Evolutionary conservation across 2,113 vertebrate species (phyloP).

Genomic region (Nyctereutes procyonoides): DNA sequence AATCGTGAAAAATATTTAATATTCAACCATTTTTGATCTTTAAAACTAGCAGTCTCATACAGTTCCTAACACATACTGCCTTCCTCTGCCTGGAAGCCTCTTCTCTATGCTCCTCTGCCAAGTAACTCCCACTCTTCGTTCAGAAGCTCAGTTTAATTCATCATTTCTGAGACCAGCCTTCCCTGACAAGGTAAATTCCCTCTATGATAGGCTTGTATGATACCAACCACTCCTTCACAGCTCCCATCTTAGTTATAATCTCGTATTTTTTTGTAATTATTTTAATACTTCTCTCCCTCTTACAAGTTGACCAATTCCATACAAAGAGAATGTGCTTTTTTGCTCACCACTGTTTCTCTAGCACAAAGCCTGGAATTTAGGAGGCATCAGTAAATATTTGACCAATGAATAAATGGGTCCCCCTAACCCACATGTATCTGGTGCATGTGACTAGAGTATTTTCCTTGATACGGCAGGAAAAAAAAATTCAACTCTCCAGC

Average conservation of each 20-base stretch:
- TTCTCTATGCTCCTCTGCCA: background rate
- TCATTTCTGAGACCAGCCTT: background rate
- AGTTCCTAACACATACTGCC: background rate
- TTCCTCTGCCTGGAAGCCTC: conserved; percentile 9
- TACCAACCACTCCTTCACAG: background rate
- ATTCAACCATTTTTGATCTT: conserved; percentile 27
- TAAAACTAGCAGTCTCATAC: background rate
- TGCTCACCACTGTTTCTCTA: background rate
- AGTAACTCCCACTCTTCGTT: background rate
- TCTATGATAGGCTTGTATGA: background rate
- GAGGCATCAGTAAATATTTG: background rate
- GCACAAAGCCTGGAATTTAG: background rate
- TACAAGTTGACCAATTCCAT: background rate
- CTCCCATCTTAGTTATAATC: background rate
- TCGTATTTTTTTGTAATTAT: background rate
- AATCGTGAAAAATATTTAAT: background rate
- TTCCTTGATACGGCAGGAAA: background rate
- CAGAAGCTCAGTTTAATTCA: background rate
- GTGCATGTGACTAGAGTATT: background rate
- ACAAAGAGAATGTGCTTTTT: background rate
- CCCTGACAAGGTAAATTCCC: background rate
- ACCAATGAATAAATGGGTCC: background rate
- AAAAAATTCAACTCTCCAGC: background rate
- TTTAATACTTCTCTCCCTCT: background rate
- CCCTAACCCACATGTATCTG: background rate